A percentile compares a stretch with the other conserved stretches of the same genome.
phyloP scores from a whole-genome alignment of 1,140 invertebrate species.

The Parasteatoda tepidariorum region DNA sequence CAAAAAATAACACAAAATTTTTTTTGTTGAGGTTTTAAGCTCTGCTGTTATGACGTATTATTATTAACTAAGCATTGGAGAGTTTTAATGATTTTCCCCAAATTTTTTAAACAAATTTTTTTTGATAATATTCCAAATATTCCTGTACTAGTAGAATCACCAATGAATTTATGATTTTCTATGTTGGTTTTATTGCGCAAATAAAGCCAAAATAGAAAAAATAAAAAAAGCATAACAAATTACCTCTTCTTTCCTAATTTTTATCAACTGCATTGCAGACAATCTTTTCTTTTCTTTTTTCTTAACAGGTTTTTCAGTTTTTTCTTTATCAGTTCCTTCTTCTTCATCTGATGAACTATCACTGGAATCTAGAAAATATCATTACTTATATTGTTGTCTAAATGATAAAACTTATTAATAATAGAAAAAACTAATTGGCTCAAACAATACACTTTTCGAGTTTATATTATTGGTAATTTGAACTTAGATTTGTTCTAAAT shows the following conservation, averaged over 20 bases:
- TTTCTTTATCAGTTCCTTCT: neutral
- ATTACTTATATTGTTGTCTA: neutral
- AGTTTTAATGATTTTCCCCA: too few relatives aligned
- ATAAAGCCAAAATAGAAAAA: too few relatives aligned
- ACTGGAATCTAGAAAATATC: neutral
- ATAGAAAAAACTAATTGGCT: neutral
- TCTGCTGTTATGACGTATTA: too few relatives aligned
- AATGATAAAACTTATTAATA: neutral
- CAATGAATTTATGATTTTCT: too few relatives aligned
- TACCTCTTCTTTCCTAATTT: slow-evolving; percentile 49
- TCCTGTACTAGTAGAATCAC: too few relatives aligned
- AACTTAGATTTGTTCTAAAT: neutral
- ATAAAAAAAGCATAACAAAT: too few relatives aligned
- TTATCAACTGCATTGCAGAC: slow-evolving; percentile 17
- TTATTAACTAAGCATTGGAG: too few relatives aligned
- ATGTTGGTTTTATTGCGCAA: too few relatives aligned
- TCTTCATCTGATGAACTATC: slow-evolving; percentile 5
- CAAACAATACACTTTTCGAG: neutral
- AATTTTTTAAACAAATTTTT: too few relatives aligned
- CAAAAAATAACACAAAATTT: too few relatives aligned
- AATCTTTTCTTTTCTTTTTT: slow-evolving; percentile 24
- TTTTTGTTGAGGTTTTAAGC: too few relatives aligned
- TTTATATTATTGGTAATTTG: neutral
- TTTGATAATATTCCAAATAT: too few relatives aligned
- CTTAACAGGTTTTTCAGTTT: neutral